These are phyloP conservation scores for Clamator glandarius DNA, from an alignment of 2,797 vertebrate genomes.

Conservation along the genomic window DNA sequence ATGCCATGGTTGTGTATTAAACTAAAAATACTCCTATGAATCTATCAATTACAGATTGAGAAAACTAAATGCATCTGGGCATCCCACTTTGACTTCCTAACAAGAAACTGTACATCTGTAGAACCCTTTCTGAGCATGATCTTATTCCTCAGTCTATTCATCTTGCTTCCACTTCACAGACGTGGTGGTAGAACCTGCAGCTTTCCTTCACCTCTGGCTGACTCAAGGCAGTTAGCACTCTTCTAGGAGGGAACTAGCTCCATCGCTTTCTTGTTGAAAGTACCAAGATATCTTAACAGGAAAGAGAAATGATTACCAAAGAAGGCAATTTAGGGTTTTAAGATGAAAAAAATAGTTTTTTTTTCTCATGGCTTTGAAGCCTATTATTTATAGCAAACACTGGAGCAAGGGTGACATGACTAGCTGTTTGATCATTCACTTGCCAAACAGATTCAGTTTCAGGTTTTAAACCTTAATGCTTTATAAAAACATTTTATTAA, in stretches of 20 bases:
- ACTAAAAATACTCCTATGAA: neutral
- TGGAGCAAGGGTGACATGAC: neutral
- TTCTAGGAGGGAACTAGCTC: neutral
- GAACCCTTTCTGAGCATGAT: neutral
- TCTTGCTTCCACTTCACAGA: neutral
- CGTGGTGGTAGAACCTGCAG: neutral
- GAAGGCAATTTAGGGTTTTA: neutral
- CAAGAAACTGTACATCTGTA: neutral
- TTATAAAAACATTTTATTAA: neutral
- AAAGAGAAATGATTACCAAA: neutral
- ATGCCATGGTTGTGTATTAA: neutral
- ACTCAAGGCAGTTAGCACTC: neutral
- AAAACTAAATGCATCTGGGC: neutral
- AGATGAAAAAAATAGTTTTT: neutral
- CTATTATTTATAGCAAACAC: neutral
- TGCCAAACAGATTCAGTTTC: neutral
- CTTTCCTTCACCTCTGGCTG: neutral
- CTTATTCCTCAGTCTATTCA: neutral
- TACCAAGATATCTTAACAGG: neutral
- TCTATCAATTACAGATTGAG: neutral
- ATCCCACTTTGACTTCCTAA: neutral
- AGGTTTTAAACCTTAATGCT: neutral
- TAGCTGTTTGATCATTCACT: neutral
- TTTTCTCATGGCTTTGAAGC: neutral
- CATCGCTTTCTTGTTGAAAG: neutral